Base-by-base conservation (phyloP, 2,113 vertebrate species). In the Pontoporia blainvillei region DNA sequence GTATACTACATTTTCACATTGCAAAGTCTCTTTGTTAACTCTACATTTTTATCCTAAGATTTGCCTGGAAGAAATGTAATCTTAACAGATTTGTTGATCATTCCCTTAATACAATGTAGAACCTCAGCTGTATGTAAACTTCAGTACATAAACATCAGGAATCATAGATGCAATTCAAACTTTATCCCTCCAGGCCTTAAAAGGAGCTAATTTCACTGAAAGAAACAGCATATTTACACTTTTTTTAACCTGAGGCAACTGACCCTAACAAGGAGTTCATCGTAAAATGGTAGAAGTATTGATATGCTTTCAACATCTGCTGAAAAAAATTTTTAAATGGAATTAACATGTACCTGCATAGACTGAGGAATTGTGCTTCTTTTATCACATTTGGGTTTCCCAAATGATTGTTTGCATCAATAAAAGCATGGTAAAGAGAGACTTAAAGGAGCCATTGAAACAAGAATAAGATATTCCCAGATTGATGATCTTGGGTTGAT, bases 51-150 rank as follows among this genome's bases (percentile, higher is more conserved):
- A 57, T 86, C 62, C 13, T 87, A 61, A 93, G 25, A 29, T 89
- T 93, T 96, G 34, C 41, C 59, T 95, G 54, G 73, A 95, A 92
- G 91, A 89, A 92, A 92, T 79, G 4, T 14, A 89, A 52, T 94
- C 67, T 13, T 73, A 94, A 85, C 23, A 91, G 44, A 95, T 86
- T 93, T 96, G 64, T 75, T 91, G 61, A 89, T 89, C 20, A 89
- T 85, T 64, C 18, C 34, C 41, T 78, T 94, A 95, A 95, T 96
- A 92, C 41, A 84, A 52, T 59, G 14, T 69, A 90, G 73, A 91
- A 66, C 18, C 13, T 91, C n/a, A 75, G 44, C 66, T 96, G n/a
- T 78, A 54, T 91, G 66, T 34, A 90, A 86, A 90, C 31, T 91
- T 96, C 21, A 93, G 20, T 59, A 91, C 75, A 85, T 14, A 87